Base-by-base conservation (phyloP, 2,888 invertebrate genomes). In the Eulithis prunata region DNA sequence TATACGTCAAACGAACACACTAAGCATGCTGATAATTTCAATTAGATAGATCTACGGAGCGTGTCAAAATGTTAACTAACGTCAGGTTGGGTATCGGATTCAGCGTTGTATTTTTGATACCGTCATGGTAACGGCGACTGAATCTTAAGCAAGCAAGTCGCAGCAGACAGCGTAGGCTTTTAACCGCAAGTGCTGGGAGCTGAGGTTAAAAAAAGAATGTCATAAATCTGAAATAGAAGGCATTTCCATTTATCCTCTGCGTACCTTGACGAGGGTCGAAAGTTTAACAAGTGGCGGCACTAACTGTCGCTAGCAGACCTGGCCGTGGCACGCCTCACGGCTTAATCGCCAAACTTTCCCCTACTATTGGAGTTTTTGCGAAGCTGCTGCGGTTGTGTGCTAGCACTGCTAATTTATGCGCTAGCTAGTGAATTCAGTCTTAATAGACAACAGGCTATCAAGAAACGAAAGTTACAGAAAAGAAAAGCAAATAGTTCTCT, bases 311-410 rank as follows among this genome's bases (percentile, higher is more conserved):
- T 82, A 83, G 79, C 92, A 93, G 90, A 86, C 90, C 90, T 90
- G 91, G 86, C 89, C 85, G 75, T 75, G 82, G 89, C 90, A 89
- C 91, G 91, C 87, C 91, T 90, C 89, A 86, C 83, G 89, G 89
- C 90, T 92, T 92, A 93, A 93, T 92, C 91, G 89, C 88, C 88
- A 84, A 92, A 93, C 91, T 93, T 93, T 91, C 82, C 88, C 87
- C 86, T 85, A 86, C 91, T 84, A 91, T 91, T 89, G 87, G 90
- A 91, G 87, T 92, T 93, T 93, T 93, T 93, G 91, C 80, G 87
- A 86, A 86, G 87, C 83, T 86, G 87, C 84, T 84, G 87, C 77
- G 81, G 84, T 82, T 78, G 84, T 85, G 83, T 84, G 85, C 81
- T 59, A 78, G 76, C 79, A 75, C 82, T 82, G 83, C 85, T 92